Conservation (phyloP, 2,113 vertebrate species). For the Brachypodius melanocephalos region DNA sequence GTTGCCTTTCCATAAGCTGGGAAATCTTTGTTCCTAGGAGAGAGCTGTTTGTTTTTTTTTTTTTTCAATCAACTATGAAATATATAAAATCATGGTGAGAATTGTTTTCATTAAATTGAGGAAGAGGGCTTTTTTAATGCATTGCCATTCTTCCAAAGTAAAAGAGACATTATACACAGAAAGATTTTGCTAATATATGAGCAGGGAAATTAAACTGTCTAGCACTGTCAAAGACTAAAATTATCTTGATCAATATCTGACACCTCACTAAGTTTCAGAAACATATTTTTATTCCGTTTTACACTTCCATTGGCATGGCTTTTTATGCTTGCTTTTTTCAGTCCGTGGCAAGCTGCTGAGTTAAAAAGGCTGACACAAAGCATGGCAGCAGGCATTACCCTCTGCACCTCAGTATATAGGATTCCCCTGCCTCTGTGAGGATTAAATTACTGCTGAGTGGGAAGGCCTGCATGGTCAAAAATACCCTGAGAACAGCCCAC, state of each 20-base stretch:
- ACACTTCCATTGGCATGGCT: background rate
- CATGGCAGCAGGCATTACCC: background rate
- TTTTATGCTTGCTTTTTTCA: background rate
- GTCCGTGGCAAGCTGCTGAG: background rate
- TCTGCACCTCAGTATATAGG: background rate
- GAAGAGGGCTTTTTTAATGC: background rate
- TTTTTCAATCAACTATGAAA: background rate
- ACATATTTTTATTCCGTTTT: background rate
- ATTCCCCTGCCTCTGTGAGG: background rate
- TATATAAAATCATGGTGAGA: background rate
- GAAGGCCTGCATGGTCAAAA: background rate
- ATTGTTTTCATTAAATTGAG: background rate
- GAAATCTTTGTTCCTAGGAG: background rate
- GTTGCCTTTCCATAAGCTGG: background rate
- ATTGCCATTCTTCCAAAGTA: background rate
- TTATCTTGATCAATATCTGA: background rate
- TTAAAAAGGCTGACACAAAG: background rate
- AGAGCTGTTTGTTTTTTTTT: fast-evolving
- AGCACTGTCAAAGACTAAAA: background rate
- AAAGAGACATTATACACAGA: background rate
- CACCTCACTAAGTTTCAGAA: background rate
- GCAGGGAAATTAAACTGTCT: background rate
- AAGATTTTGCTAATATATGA: background rate
- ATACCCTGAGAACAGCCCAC: background rate
- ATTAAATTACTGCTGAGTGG: background rate